These are phyloP conservation scores for Beroe forskalii DNA, from an alignment of 37 sponge, comb jelly and placozoan species.

Conservation along the genomic window DNA sequence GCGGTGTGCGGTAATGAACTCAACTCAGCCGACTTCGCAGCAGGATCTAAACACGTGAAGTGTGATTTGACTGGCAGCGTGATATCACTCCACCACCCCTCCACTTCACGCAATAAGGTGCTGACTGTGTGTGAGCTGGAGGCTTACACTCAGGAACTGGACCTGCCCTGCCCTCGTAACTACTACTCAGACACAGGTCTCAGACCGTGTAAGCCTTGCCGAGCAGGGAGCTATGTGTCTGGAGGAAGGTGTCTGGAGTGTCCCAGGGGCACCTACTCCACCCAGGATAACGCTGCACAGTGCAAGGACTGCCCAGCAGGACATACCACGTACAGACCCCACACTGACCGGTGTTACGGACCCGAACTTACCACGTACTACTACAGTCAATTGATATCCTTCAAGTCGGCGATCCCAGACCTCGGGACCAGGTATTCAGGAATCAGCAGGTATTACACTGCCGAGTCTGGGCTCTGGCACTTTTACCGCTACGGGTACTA, in stretches of 20 bases:
- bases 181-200: constrained; percentile 55
- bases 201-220: constrained; percentile 52
- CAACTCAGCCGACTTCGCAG: not conserved
- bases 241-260: not conserved
- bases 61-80: not conserved
- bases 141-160: not conserved
- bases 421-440: not conserved
- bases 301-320: constrained; percentile 26
- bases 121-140: constrained; percentile 38
- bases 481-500: not conserved
- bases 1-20: not conserved
- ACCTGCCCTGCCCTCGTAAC: constrained; percentile 2
- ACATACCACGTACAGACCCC: constrained; percentile 48
- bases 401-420: not conserved
- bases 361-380: not conserved
- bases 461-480: not conserved
- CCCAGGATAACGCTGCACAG: not conserved
- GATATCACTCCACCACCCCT: constrained; percentile 17
- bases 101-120: not conserved
- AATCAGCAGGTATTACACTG: not conserved
- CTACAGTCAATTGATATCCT: too few relatives aligned
- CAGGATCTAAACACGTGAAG: constrained; percentile 1
- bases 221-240: constrained; percentile 26
- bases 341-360: constrained; percentile 47
- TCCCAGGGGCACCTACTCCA: constrained; percentile 45